A percentile compares a stretch with the other conserved stretches of the same genome.
phyloP scores from a whole-genome alignment of 2,797 vertebrate genomes.

The Paramormyrops hopkinsi region DNA sequence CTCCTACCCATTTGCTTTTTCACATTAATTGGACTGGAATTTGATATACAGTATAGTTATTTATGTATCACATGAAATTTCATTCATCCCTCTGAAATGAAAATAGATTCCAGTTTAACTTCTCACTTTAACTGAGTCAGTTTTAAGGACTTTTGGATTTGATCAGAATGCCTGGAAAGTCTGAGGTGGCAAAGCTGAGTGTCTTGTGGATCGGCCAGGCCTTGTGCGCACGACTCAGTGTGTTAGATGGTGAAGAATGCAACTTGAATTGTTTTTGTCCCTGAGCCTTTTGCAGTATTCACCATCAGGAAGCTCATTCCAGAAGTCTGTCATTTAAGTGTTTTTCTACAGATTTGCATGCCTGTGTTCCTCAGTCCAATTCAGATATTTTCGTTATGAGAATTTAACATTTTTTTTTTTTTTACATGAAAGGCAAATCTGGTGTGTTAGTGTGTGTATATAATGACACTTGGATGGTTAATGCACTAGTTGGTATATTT shows the following conservation, averaged over 20 bases:
- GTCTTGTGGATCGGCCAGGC: not conserved
- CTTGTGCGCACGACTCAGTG: not conserved
- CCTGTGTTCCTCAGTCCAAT: slow-evolving; percentile 23
- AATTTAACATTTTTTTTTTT: not conserved
- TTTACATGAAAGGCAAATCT: not conserved
- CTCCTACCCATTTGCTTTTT: not conserved
- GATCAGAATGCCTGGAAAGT: not conserved
- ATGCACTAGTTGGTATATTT: not conserved
- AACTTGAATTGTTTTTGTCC: not conserved
- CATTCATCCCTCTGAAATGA: not conserved
- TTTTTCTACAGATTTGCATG: slow-evolving; percentile 28
- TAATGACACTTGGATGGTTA: not conserved
- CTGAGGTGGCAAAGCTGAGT: not conserved
- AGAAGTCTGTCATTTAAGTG: slow-evolving; percentile 20
- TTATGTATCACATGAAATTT: not conserved
- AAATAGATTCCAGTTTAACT: not conserved
- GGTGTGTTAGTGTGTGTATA: not conserved
- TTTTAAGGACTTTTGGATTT: not conserved
- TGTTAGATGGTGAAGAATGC: not conserved
- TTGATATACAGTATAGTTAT: not conserved
- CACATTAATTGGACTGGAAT: not conserved
- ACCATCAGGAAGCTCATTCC: slow-evolving; percentile 52
- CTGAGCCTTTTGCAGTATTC: not conserved
- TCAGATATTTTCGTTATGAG: slow-evolving; percentile 13
- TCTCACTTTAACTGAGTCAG: not conserved